Evolutionary conservation across 2,113 vertebrate genomes (phyloP), one percentile per base, ranked within the genome.

Genomic region (Alces alces): DNA sequence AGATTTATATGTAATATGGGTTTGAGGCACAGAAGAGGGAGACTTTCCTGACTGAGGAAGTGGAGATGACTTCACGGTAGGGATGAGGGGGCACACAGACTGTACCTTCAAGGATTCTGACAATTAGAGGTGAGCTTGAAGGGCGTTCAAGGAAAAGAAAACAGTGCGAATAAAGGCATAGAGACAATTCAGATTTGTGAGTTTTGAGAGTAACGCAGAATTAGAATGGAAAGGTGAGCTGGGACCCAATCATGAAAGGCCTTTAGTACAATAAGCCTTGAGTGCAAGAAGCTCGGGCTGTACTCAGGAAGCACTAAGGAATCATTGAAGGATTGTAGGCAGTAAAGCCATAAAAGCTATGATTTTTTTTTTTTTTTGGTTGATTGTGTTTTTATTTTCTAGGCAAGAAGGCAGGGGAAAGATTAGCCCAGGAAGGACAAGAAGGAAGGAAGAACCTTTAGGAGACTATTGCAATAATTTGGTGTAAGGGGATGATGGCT

Each of bases 1-100:
- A 97, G 94, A 98, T 94, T 97, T 98, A 97, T 93, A 88, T 52
- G 57, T 28, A 64, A 27, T 79, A 2, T 5, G 10, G 66, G 60
- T 95, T 95, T 96, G 96, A 96, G 89, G 61, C 52, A 80, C 11
- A 73, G 45, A 64, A 94, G 88, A 97, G 57, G 94, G 66, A 86
- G 83, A 78, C 21, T 80, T 93, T 83, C 55, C 86, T 70, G 86
- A n/a, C 78, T 64, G 50, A 52, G 54, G 94, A 83, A 95, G 78
- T 64, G 52, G 82, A 91, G 58, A 91, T 27, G 14, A 80, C 55
- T 66, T 86, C 82, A 57, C 13, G 13, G 50, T 8, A 47, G 25
- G 43, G 50, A 61, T 27, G 25, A 36, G 30, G 90, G 90, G 50
- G 28, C 66, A 45, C 86, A 52, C n/a, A 43, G 95, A 70, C 73